These are phyloP conservation scores for Xanthorhoe spadicearia DNA, from an alignment of 2,888 invertebrate species.

Conservation along the genomic window DNA sequence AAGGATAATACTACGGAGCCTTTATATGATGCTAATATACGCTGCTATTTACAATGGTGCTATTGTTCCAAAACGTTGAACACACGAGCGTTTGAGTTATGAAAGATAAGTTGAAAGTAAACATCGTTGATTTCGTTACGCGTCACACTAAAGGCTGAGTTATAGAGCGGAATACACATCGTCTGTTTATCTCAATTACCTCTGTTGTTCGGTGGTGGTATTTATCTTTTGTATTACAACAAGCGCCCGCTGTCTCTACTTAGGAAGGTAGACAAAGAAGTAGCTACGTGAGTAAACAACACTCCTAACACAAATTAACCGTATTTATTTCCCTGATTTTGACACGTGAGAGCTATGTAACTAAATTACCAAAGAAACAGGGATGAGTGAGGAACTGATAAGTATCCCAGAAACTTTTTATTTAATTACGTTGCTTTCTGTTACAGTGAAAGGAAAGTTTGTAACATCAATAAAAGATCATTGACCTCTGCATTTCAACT, in stretches of 20 bases:
- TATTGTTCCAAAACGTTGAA: conserved; percentile 4
- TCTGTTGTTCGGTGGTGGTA: conserved; percentile 71
- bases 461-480: conserved; percentile 53
- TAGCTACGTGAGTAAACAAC: conserved; percentile 72
- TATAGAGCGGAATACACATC: conserved; percentile 73
- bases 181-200: conserved; percentile 80
- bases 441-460: conserved; percentile 54
- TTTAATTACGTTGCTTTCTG: conserved; percentile 56
- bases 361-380: conserved; percentile 57
- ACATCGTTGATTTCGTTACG: conserved; percentile 72
- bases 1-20: conserved; percentile 36
- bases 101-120: conserved; percentile 58
- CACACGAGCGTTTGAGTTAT: conserved; percentile 26
- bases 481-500: conserved; percentile 57
- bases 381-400: conserved; percentile 50
- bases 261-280: conserved; percentile 72
- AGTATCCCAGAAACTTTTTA: conserved; percentile 52
- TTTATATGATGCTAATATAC: conserved; percentile 62
- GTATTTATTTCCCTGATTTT: conserved; percentile 71
- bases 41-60: conserved; percentile 40
- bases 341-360: conserved; percentile 66
- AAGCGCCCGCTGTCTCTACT: conserved; percentile 58
- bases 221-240: conserved; percentile 79
- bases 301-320: conserved; percentile 69
- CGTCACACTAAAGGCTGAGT: conserved; percentile 68